These are phyloP conservation scores for Torymus tubicola DNA, from an alignment of 2,888 invertebrate species.

Conservation along the genomic window DNA sequence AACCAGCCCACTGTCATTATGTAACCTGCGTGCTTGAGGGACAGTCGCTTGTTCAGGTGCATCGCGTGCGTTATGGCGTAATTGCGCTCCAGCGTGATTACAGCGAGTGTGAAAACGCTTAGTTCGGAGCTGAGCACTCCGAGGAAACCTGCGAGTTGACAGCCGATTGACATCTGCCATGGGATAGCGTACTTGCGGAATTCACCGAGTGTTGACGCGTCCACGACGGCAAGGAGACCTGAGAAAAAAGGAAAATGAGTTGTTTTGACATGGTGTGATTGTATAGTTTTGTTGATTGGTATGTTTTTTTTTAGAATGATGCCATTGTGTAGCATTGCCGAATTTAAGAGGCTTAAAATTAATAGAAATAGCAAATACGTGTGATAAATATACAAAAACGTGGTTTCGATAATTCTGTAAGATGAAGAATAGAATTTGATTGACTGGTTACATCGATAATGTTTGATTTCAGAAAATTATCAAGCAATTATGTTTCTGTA, in stretches of 20 bases:
- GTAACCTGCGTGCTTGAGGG: conserved; percentile 91
- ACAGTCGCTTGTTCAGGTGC: conserved; percentile 96
- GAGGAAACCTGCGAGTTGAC: conserved; percentile 95
- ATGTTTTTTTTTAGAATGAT: no score
- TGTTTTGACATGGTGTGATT: no score
- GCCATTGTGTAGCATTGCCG: no score
- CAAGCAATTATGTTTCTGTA: no score
- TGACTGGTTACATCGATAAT: no score
- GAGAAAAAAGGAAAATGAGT: conserved; percentile 42
- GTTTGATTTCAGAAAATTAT: no score
- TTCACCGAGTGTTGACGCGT: conserved; percentile 96
- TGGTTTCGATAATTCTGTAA: no score
- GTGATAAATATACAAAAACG: no score
- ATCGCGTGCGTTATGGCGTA: conserved; percentile 99
- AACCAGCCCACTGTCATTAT: conserved; percentile 97
- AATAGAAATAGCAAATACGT: no score
- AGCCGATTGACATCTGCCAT: conserved; percentile 97
- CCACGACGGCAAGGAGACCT: conserved; percentile 96
- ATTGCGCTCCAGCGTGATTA: conserved; percentile 96
- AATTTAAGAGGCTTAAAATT: no score
- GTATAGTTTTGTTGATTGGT: no score
- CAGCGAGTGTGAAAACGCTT: conserved; percentile 96
- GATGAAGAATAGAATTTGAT: no score
- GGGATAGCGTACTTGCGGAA: conserved; percentile 97
- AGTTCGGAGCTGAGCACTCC: conserved; percentile 96